A percentile compares a stretch with the other conserved stretches of the same genome.
Conservation (phyloP, 2,888 invertebrate species). For the Diaprepes abbreviatus region DNA sequence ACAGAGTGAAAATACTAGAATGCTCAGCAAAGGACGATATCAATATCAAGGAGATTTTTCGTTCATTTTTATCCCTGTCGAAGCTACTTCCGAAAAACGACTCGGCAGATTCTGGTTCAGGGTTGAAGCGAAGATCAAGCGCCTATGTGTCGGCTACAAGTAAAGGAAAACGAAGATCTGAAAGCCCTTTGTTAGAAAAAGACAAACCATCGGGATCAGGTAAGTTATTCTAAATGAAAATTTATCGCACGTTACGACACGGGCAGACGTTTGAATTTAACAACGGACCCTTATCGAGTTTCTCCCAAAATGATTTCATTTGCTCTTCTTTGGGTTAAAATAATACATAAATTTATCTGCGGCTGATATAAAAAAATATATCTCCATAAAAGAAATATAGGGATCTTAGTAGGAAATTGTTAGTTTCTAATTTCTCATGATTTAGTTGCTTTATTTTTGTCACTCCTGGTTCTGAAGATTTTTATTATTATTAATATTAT, state of each 20-base stretch:
- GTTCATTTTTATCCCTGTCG: slow-evolving; percentile 82
- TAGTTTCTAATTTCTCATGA: too few species aligned
- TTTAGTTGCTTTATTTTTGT: too few species aligned
- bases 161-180: slow-evolving; percentile 65
- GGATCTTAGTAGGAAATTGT: too few species aligned
- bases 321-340: background rate
- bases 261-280: too few species aligned
- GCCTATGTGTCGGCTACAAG: slow-evolving; percentile 77
- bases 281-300: too few species aligned
- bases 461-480: too few species aligned
- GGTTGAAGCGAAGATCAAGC: slow-evolving; percentile 80
- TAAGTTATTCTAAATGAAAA: too few species aligned
- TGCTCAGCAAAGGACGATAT: slow-evolving; percentile 85
- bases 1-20: slow-evolving; percentile 80
- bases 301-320: background rate
- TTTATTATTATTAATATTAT: too few species aligned
- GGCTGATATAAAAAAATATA: too few species aligned
- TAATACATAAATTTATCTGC: too few species aligned
- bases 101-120: slow-evolving; percentile 69
- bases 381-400: too few species aligned
- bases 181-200: slow-evolving; percentile 66
- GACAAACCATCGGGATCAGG: slow-evolving; percentile 58
- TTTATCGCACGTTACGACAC: too few species aligned
- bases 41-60: slow-evolving; percentile 85
- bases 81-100: slow-evolving; percentile 77